These are phyloP conservation scores for Lytechinus variegatus DNA, from an alignment of 35 echinoderm and acorn worm genomes.

Conservation along the genomic window DNA sequence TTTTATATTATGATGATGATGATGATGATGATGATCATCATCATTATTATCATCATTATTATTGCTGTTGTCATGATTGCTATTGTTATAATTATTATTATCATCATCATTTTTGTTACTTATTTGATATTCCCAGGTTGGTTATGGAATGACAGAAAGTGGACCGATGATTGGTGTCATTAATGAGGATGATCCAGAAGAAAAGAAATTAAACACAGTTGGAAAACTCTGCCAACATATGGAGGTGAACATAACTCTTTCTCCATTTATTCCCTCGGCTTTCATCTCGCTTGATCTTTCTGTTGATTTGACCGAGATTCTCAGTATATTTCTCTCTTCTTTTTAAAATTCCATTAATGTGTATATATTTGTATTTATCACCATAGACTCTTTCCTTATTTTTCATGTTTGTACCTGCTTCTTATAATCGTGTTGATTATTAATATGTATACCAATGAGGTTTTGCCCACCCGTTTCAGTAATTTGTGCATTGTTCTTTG, in stretches of 20 bases:
- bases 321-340: no score
- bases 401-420: no score
- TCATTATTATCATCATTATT: neutral
- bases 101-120: neutral
- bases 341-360: no score
- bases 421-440: no score
- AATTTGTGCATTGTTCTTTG: no score
- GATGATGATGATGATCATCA: neutral
- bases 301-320: no score
- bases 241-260: conserved; percentile 12
- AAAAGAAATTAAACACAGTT: neutral
- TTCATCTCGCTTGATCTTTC: neutral
- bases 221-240: conserved; percentile 38
- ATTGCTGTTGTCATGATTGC: neutral
- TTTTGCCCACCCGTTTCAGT: no score
- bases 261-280: no score
- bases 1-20: neutral
- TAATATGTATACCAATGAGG: no score
- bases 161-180: neutral
- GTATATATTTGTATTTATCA: no score
- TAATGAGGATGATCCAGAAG: neutral
- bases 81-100: neutral
- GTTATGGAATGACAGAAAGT: conserved; percentile 38
- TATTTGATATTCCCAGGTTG: conserved; percentile 10
- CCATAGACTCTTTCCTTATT: no score